Evolutionary conservation across 1,140 invertebrate genomes (phyloP).

Genomic region (Drosophila novamexicana): DNA sequence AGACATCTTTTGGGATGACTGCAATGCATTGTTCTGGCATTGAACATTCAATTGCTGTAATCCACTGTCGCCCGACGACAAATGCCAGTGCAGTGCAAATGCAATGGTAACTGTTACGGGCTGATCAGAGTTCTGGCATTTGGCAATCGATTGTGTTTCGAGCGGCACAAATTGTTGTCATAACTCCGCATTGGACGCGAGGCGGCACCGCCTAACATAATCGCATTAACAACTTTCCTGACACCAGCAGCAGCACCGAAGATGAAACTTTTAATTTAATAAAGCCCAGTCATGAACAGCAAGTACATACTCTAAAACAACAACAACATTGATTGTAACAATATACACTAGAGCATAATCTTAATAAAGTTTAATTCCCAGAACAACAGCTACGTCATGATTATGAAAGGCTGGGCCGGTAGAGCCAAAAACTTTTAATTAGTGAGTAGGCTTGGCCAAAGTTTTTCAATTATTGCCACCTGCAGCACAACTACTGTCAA

Average conservation of each 20-base stretch:
- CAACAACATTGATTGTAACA: conserved; percentile 11
- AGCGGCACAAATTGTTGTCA: conserved; percentile 56
- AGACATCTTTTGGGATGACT: conserved; percentile 44
- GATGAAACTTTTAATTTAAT: conserved; percentile 73
- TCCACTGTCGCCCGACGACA: conserved; percentile 59
- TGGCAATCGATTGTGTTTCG: conserved; percentile 48
- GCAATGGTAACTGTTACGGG: conserved; percentile 35
- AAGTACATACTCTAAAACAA: conserved; percentile 17
- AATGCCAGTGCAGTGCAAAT: conserved; percentile 36
- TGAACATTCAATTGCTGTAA: conserved; percentile 63
- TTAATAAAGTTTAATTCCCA: conserved; percentile 66
- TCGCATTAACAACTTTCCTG: conserved; percentile 60
- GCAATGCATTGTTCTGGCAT: conserved; percentile 44
- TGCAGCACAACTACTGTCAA: conserved; percentile 40
- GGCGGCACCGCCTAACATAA: conserved; percentile 37
- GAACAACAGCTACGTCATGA: conserved; percentile 41
- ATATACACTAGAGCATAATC: conserved; percentile 24
- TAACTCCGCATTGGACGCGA: conserved; percentile 40
- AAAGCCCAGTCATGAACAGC: conserved; percentile 58
- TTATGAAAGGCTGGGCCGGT: conserved; percentile 37
- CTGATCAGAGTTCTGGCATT: conserved; percentile 1
- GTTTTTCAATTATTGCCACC: conserved; percentile 82
- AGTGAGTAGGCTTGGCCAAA: conserved; percentile 62
- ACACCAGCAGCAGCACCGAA: conserved; percentile 40
- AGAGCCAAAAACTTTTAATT: conserved; percentile 75